Evolutionary conservation across 35 echinoderm and acorn worm genomes (phyloP).

Genomic region (Apostichopus californicus): DNA sequence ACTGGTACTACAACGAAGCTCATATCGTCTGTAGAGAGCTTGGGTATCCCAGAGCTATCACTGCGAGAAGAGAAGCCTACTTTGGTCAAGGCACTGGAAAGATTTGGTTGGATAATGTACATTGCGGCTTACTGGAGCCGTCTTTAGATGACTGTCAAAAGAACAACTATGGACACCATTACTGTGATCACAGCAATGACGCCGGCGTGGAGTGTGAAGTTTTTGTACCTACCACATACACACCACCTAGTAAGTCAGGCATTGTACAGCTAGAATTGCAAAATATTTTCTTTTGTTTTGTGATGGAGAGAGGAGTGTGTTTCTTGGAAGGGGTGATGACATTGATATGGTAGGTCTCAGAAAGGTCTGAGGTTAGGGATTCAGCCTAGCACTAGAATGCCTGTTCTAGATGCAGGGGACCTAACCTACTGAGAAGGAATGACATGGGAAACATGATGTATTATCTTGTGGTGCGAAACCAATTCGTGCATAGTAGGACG

Average conservation of each 20-base stretch:
- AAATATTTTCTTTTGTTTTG: too few relatives aligned
- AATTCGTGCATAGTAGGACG: too few relatives aligned
- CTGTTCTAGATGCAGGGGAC: too few relatives aligned
- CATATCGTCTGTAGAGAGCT: constrained; percentile 42
- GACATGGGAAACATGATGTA: too few relatives aligned
- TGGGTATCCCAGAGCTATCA: constrained; percentile 6
- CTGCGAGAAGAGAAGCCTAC: not conserved
- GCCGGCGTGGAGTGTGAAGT: constrained; percentile 31
- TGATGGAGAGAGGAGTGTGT: too few relatives aligned
- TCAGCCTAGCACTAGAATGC: too few relatives aligned
- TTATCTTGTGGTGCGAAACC: too few relatives aligned
- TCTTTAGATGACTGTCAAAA: constrained; percentile 18
- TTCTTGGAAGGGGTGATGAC: too few relatives aligned
- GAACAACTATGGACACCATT: not conserved
- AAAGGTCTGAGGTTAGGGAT: too few relatives aligned
- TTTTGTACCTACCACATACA: not conserved
- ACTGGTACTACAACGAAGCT: constrained; percentile 38
- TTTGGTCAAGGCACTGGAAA: constrained; percentile 40
- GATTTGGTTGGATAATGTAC: constrained; percentile 40
- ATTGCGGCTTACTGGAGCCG: constrained; percentile 8
- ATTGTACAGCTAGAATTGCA: too few relatives aligned
- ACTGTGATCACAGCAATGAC: constrained; percentile 29
- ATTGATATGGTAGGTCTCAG: too few relatives aligned
- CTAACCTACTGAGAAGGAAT: too few relatives aligned
- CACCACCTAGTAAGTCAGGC: not conserved